A percentile compares a stretch with the other conserved stretches of the same genome.
phyloP scores from a whole-genome alignment of 2,888 invertebrate species.

The Microplitis manilae region DNA sequence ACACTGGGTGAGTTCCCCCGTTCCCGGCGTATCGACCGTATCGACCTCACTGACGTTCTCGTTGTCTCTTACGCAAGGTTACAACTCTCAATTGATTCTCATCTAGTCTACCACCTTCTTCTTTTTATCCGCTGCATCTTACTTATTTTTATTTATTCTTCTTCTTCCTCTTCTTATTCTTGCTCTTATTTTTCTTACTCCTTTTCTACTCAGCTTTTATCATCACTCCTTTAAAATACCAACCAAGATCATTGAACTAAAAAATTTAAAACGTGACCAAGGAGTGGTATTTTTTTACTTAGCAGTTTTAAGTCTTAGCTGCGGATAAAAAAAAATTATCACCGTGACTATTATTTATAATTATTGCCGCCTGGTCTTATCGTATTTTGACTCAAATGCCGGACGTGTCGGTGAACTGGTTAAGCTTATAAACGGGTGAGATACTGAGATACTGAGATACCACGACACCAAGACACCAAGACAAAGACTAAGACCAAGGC shows the following conservation, averaged over 20 bases:
- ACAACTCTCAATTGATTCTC: conserved; percentile 1
- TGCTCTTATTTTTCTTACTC: neutral
- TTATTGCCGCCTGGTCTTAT: neutral
- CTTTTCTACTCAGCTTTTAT: neutral
- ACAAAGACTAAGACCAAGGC: neutral
- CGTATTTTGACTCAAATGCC: neutral
- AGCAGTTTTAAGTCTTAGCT: neutral
- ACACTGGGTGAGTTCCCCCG: neutral
- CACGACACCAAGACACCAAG: no score
- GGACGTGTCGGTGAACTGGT: no score
- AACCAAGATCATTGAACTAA: neutral
- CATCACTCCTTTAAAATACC: neutral
- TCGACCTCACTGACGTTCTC: neutral
- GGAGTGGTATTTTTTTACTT: neutral
- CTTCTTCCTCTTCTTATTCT: neutral
- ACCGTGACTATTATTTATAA: neutral
- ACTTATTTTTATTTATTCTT: neutral
- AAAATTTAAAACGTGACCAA: neutral
- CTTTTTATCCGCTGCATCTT: neutral
- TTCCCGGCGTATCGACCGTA: neutral
- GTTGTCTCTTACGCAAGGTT: conserved; percentile 1
- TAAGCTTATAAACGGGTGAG: no score
- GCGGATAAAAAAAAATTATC: neutral
- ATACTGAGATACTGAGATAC: no score
- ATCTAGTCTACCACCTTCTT: neutral